Conservation (phyloP, 2,113 vertebrate species). For the Leptocoma aspasia region DNA sequence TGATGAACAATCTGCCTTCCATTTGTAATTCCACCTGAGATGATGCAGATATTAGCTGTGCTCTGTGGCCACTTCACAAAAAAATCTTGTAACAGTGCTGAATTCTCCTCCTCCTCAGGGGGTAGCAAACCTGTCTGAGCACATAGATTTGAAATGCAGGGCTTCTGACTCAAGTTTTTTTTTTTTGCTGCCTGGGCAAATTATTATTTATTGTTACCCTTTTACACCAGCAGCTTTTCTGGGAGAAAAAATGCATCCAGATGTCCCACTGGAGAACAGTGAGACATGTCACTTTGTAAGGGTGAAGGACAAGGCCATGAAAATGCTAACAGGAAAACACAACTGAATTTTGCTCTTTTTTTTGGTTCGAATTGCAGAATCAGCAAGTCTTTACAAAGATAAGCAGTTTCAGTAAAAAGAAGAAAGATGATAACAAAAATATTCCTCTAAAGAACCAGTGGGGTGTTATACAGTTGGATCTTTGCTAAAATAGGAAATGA, state of each 20-base stretch:
- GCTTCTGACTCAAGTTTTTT: neutral
- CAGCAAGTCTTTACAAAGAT: neutral
- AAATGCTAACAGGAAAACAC: constrained; percentile 29
- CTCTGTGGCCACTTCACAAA: neutral
- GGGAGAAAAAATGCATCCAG: neutral
- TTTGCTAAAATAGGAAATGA: constrained; percentile 24
- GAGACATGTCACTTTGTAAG: neutral
- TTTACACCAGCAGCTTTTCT: neutral
- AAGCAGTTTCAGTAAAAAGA: neutral
- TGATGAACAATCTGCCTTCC: constrained; percentile 9
- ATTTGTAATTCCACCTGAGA: neutral
- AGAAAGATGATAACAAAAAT: neutral
- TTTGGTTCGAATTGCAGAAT: neutral
- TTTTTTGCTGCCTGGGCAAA: neutral
- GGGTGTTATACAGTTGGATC: constrained; percentile 22
- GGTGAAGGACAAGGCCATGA: neutral
- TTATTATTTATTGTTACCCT: neutral
- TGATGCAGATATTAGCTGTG: constrained; percentile 12
- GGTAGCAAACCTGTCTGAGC: neutral
- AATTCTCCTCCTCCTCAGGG: neutral
- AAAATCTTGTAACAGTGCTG: neutral
- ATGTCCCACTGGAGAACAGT: neutral
- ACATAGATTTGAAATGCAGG: neutral
- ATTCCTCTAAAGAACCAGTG: neutral
- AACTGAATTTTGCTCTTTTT: neutral